A percentile compares a stretch with the other conserved stretches of the same genome.
These are phyloP conservation scores for Drosophila leontia DNA, from an alignment of 1,140 invertebrate genomes.

Conservation along the genomic window DNA sequence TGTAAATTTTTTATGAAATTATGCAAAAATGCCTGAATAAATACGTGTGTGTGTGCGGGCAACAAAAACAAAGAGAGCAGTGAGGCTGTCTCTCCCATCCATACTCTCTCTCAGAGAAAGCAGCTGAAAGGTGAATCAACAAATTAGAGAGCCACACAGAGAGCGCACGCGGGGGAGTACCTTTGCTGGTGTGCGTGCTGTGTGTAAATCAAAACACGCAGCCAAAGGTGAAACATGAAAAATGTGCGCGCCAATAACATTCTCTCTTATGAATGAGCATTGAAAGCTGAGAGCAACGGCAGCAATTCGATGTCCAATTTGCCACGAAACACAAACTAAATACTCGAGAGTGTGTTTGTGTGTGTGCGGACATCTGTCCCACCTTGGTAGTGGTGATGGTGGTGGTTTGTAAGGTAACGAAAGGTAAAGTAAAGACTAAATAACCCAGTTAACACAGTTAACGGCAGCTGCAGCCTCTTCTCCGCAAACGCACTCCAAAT, in stretches of 20 bases:
- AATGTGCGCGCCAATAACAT: constrained; percentile 77
- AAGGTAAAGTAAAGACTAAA: constrained; percentile 26
- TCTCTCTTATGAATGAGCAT: constrained; percentile 48
- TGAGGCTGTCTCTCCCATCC: background rate
- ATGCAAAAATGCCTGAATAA: constrained; percentile 70
- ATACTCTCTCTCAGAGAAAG: constrained; percentile 33
- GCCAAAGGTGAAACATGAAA: constrained; percentile 76
- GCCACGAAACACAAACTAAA: constrained; percentile 53
- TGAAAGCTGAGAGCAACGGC: constrained; percentile 41
- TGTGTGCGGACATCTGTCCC: constrained; percentile 33
- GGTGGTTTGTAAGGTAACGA: constrained; percentile 43
- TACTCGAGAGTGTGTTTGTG: constrained; percentile 16
- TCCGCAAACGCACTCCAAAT: constrained; percentile 20
- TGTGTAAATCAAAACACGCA: constrained; percentile 73
- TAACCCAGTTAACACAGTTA: constrained; percentile 41
- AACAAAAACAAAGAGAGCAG: constrained; percentile 34
- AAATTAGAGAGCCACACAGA: constrained; percentile 55
- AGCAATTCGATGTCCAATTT: constrained; percentile 52
- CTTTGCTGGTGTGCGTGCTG: constrained; percentile 32
- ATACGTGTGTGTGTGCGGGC: constrained; percentile 32
- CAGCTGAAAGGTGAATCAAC: constrained; percentile 71
- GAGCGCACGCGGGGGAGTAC: constrained; percentile 66
- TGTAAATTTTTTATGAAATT: constrained; percentile 78
- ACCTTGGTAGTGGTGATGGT: constrained; percentile 36
- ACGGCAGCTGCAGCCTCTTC: constrained; percentile 58